Conservation (phyloP, 2,113 vertebrate species). For the Callithrix jacchus region DNA sequence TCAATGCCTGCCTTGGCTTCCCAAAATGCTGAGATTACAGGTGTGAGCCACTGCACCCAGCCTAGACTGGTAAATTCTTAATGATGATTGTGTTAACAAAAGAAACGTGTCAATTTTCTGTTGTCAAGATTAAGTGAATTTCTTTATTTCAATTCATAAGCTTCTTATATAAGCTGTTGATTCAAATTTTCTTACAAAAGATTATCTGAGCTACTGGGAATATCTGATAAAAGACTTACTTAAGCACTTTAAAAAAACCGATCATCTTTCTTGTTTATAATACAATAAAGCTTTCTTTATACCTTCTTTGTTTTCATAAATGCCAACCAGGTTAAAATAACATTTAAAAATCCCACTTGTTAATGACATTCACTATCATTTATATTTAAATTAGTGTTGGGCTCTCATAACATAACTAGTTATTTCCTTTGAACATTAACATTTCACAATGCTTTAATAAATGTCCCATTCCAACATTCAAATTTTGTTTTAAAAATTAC, state of each 20-base stretch:
- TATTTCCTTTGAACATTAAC: neutral
- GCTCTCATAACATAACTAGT: neutral
- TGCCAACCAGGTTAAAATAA: slow-evolving; percentile 39
- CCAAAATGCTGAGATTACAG: no score
- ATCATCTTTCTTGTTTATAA: slow-evolving; percentile 39
- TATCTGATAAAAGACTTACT: slow-evolving; percentile 22
- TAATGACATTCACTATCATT: neutral
- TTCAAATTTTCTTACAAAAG: slow-evolving; percentile 47
- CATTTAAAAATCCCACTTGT: slow-evolving; percentile 24
- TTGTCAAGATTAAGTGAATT: neutral
- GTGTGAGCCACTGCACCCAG: no score
- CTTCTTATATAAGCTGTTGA: slow-evolving; percentile 43
- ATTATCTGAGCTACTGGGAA: slow-evolving; percentile 39
- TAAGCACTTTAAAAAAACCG: neutral
- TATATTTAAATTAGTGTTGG: neutral
- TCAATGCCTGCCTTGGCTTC: no score
- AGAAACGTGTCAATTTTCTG: neutral
- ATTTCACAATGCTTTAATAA: neutral
- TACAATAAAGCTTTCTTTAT: neutral
- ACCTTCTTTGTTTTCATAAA: slow-evolving; percentile 25
- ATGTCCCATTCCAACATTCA: neutral
- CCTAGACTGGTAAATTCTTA: neutral
- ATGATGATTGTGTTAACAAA: neutral
- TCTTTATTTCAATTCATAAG: slow-evolving; percentile 29
- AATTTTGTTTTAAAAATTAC: neutral